Conservation (phyloP, 2,113 vertebrate genomes). For the Anguilla rostrata region DNA sequence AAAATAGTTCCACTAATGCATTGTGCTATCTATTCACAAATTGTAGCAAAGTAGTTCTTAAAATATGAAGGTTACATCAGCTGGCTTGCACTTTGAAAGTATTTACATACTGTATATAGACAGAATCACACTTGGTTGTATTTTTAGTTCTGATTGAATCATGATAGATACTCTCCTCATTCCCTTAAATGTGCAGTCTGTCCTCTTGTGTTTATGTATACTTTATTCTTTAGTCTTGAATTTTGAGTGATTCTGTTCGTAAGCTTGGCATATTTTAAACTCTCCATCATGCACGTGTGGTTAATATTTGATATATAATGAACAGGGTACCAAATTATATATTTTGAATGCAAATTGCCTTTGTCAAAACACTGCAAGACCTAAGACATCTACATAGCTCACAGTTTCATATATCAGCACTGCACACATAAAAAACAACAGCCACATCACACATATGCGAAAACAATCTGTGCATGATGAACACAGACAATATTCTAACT, state of each 20-base stretch:
- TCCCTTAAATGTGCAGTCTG: no score
- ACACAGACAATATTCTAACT: no score
- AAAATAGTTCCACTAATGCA: neutral
- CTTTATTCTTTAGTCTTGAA: neutral
- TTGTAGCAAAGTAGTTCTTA: neutral
- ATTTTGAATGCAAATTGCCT: neutral
- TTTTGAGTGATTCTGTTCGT: neutral
- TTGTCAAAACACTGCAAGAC: no score
- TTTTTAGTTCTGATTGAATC: neutral
- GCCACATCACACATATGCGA: neutral
- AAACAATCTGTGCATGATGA: neutral
- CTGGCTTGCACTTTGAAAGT: neutral
- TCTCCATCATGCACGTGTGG: no score
- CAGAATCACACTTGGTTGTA: neutral
- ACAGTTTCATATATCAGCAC: no score
- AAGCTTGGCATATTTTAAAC: neutral
- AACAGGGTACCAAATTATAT: no score
- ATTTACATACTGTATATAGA: neutral
- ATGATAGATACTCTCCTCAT: no score
- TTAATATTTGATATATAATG: no score
- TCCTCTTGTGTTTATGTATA: no score
- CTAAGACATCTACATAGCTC: no score
- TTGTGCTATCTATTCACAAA: neutral
- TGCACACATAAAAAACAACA: neutral
- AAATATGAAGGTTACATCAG: neutral